Evolutionary conservation across 2,888 invertebrate genomes (phyloP).

Genomic region (Limnephilus marmoratus): DNA sequence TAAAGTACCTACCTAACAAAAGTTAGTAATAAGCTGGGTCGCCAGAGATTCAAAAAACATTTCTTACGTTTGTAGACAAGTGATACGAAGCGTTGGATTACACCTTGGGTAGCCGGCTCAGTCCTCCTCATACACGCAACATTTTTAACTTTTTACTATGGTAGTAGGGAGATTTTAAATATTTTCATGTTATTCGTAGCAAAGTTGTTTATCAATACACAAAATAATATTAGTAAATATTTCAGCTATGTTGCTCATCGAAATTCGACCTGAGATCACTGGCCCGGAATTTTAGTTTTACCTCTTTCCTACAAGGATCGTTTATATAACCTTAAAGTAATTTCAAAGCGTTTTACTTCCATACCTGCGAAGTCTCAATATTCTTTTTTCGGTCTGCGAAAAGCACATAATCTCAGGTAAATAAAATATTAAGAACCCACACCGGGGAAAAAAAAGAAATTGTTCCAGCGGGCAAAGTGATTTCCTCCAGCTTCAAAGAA

Average conservation of each 20-base stretch:
- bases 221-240: too few relatives aligned
- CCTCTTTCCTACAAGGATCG: neutral
- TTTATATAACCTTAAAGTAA: neutral
- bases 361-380: neutral
- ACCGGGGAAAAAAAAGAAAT: neutral
- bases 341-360: neutral
- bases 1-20: too few relatives aligned
- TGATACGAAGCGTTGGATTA: too few relatives aligned
- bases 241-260: neutral
- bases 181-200: neutral
- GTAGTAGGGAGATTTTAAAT: neutral
- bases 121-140: too few relatives aligned
- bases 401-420: neutral
- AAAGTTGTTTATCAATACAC: too few relatives aligned
- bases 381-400: neutral
- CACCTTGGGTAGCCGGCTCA: too few relatives aligned
- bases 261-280: neutral
- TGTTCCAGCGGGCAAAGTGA: neutral
- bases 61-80: too few relatives aligned
- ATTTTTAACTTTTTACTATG: neutral
- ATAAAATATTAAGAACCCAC: neutral
- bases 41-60: too few relatives aligned
- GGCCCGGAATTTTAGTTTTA: neutral
- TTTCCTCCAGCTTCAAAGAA: constrained; percentile 22
- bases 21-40: too few relatives aligned